Base-by-base conservation (phyloP, 2,113 vertebrate genomes). In the Entelurus aequoreus region DNA sequence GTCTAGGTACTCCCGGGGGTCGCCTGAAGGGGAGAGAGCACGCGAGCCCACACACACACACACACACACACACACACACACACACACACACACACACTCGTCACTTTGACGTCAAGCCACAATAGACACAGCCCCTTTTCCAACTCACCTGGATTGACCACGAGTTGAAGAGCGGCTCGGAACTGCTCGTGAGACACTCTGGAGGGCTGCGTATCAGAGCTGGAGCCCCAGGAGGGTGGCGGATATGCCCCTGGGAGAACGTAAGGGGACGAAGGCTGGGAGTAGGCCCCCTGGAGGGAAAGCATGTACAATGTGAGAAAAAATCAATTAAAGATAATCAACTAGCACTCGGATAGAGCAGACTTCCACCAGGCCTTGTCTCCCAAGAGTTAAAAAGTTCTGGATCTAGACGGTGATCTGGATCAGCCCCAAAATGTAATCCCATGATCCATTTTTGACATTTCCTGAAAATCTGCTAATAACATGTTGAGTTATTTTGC, bases 151-250 rank as follows among this genome's bases (percentile, higher is more conserved):
- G 96, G 95, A 78, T 97, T 97, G 60, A 99, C 97, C 65, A 99
- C 97, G 15, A 98, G 91, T 77, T 99, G 97, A 66, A 99, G 90
- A 0, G 97, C 96, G 8, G 96, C 97, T 77, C 97, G 88, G 83
- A 99, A 99, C 80, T 99, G 97, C 89, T 99, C 96, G 0, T 99
- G 96, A 48, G 97, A 99, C 47, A 99, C 96, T 79, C 96, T 84
- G 71, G 95, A 95, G 55, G 95, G 94, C 62, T 95, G 94, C 52
- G 95, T 94, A 76, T 99, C 95, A 0, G 95, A 94, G 71, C 92
- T 91, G 15, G 95, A 98, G 44, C 95, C 94, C 96, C 95, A 98
- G 83, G 94, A 97, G 37, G 94, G 95, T 5, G 95, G 94, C 0
- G 95, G 95, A 66, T 97, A 98, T 71, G 93, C 90, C 66, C 92